These are phyloP conservation scores for Agrypnia vestita DNA, from an alignment of 1,140 invertebrate genomes.

Conservation along the genomic window DNA sequence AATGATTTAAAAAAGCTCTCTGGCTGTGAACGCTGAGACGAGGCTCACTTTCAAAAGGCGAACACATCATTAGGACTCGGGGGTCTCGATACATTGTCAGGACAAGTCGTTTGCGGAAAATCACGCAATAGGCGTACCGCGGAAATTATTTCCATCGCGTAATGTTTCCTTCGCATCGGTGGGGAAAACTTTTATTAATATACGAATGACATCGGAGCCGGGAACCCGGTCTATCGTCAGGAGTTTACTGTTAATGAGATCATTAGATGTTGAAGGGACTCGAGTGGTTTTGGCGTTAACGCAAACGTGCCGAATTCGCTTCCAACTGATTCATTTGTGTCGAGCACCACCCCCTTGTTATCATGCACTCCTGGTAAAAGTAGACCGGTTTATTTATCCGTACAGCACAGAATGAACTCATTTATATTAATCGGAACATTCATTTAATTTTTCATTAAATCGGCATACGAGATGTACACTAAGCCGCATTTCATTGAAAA, in stretches of 20 bases:
- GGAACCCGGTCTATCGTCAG: conserved; percentile 36
- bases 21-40: background rate
- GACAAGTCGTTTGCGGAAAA: conserved; percentile 52
- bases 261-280: conserved; percentile 57
- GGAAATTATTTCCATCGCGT: conserved; percentile 53
- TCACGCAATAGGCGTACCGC: conserved; percentile 22
- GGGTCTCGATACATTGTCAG: conserved; percentile 55
- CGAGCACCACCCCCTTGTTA: conserved; percentile 34
- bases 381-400: background rate
- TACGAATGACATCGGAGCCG: conserved; percentile 20
- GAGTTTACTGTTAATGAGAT: conserved; percentile 60
- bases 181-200: conserved; percentile 55
- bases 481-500: too few relatives aligned
- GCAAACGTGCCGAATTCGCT: conserved; percentile 52
- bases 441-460: too few relatives aligned
- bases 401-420: too few relatives aligned
- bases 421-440: too few relatives aligned
- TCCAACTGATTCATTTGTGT: conserved; percentile 45
- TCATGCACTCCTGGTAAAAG: conserved; percentile 9
- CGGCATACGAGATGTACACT: too few relatives aligned
- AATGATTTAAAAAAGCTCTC: conserved; percentile 47
- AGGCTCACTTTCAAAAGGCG: conserved; percentile 49
- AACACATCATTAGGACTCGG: conserved; percentile 57
- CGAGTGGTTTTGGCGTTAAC: conserved; percentile 56
- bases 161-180: conserved; percentile 33